Conservation (phyloP, 1,140 invertebrate species). For the Probaryconus sp. region DNA sequence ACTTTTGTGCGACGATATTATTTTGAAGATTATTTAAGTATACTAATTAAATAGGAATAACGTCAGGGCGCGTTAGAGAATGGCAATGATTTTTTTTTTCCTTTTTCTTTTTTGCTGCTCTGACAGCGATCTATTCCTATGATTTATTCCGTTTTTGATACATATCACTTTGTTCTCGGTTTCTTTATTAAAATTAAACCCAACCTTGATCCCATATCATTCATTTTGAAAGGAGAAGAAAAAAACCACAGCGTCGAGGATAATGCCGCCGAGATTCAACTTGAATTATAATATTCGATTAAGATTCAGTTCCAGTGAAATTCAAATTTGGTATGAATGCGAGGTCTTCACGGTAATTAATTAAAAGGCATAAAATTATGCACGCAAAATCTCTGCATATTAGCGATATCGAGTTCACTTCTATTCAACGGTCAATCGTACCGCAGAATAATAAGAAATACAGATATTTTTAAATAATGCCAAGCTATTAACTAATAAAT, state of each 20-base stretch:
- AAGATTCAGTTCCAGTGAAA: constrained; percentile 51
- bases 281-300: constrained; percentile 59
- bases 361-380: constrained; percentile 53
- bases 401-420: constrained; percentile 20
- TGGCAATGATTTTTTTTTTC: no score
- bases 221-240: constrained; percentile 21
- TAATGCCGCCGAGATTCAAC: constrained; percentile 37
- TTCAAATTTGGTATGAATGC: constrained; percentile 38
- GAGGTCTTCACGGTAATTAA: constrained; percentile 45
- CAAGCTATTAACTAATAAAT: no score
- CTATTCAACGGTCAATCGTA: constrained; percentile 5
- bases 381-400: constrained; percentile 24
- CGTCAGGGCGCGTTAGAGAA: no score
- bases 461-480: constrained; percentile 20
- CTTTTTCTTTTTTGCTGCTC: neutral
- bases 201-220: constrained; percentile 43
- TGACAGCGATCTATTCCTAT: neutral
- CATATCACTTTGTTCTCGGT: constrained; percentile 25
- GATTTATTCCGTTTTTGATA: constrained; percentile 45
- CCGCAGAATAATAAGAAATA: no score
- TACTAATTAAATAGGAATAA: constrained; percentile 26
- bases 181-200: constrained; percentile 54
- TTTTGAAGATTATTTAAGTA: constrained; percentile 38
- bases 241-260: constrained; percentile 15
- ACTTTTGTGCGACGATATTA: constrained; percentile 25